Evolutionary conservation across 2,113 vertebrate species (phyloP).

Genomic region (Eublepharis macularius): DNA sequence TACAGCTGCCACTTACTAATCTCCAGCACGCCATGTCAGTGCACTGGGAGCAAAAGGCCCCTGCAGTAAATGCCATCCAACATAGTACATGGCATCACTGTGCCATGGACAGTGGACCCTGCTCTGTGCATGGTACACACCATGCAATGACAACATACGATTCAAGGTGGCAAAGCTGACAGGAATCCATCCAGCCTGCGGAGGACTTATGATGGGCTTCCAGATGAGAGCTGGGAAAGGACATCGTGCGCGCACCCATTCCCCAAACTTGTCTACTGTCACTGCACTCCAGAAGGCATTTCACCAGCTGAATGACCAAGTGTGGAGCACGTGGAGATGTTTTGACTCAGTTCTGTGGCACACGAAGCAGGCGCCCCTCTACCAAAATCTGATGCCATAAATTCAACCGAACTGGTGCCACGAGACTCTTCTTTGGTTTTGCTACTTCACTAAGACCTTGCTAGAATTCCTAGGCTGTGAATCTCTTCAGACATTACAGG

Average conservation of each 20-base stretch:
- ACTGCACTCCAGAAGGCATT: neutral
- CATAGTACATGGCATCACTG: neutral
- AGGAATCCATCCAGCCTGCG: neutral
- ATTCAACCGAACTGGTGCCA: too few relatives aligned
- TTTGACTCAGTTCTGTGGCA: neutral
- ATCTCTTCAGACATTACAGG: neutral
- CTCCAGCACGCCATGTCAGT: neutral
- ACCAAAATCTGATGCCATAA: neutral
- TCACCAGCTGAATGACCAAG: neutral
- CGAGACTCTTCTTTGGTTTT: neutral
- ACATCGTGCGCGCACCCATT: too few relatives aligned
- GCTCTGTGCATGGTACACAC: too few relatives aligned
- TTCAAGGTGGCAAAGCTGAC: neutral
- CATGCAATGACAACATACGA: neutral
- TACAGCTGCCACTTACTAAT: neutral
- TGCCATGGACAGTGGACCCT: neutral
- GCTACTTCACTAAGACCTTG: too few relatives aligned
- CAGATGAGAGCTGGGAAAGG: neutral
- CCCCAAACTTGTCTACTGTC: neutral
- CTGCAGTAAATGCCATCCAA: neutral
- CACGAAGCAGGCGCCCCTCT: neutral
- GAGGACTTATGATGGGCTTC: neutral
- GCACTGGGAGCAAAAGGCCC: too few relatives aligned
- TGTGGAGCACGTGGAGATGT: neutral
- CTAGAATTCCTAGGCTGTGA: neutral